Evolutionary conservation across 2,113 vertebrate genomes (phyloP).

Genomic region (Mustela lutreola): DNA sequence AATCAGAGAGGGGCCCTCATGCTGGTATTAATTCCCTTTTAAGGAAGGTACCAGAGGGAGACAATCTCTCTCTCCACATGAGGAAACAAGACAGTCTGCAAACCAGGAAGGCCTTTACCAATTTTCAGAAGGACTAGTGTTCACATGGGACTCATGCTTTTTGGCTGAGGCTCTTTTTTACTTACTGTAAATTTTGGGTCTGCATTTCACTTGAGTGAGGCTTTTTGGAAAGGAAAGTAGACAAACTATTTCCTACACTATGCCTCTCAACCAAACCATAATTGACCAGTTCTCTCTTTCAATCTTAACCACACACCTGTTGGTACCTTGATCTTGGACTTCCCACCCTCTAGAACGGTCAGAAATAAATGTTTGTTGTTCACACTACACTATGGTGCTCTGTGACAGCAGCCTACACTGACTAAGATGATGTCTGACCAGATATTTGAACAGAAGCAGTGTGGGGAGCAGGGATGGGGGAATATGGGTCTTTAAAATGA

Average conservation of each 20-base stretch:
- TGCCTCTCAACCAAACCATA: neutral
- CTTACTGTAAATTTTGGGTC: neutral
- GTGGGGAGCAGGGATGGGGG: neutral
- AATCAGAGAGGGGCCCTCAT: neutral
- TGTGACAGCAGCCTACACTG: neutral
- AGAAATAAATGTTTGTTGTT: neutral
- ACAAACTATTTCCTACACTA: neutral
- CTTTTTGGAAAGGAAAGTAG: constrained; percentile 28
- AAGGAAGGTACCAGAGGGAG: neutral
- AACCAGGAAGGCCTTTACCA: neutral
- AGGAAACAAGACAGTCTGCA: neutral
- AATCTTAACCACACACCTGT: neutral
- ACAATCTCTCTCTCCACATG: neutral
- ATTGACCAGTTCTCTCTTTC: neutral
- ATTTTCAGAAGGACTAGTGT: neutral
- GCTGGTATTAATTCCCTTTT: neutral
- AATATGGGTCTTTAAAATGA: neutral
- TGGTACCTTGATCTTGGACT: neutral
- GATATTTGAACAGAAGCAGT: neutral
- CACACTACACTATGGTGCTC: neutral
- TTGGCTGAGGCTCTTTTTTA: neutral
- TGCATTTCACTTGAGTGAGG: neutral
- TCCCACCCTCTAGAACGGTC: neutral
- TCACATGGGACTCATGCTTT: neutral
- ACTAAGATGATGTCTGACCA: neutral